Evolutionary conservation across 2,888 invertebrate genomes (phyloP).

Genomic region (Hetaerina titia): DNA sequence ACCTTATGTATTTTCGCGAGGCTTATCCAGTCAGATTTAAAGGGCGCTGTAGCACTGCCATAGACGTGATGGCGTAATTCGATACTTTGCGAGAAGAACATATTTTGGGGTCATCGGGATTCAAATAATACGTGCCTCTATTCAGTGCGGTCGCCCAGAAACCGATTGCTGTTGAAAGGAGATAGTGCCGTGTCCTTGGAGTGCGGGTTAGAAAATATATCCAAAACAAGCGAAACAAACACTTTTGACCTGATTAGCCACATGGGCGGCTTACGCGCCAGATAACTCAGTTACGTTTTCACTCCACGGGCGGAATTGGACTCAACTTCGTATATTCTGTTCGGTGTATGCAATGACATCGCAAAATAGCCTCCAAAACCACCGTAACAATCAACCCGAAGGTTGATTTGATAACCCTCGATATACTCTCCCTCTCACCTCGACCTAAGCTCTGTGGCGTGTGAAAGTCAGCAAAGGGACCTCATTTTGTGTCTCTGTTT

Average conservation of each 20-base stretch:
- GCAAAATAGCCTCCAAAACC: too few relatives aligned
- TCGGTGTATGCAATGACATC: too few relatives aligned
- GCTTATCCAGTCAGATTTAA: neutral
- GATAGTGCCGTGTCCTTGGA: neutral
- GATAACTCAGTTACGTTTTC: too few relatives aligned
- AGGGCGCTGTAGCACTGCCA: neutral
- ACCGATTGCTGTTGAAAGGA: neutral
- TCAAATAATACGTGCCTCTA: neutral
- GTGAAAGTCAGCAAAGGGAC: too few relatives aligned
- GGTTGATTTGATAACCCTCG: too few relatives aligned
- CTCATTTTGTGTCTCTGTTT: too few relatives aligned
- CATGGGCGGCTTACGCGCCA: neutral
- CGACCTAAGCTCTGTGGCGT: too few relatives aligned
- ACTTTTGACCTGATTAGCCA: neutral
- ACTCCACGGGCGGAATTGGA: too few relatives aligned
- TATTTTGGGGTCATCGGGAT: neutral
- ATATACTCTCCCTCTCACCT: too few relatives aligned
- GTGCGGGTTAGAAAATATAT: neutral
- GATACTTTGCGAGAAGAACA: neutral
- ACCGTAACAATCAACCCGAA: too few relatives aligned
- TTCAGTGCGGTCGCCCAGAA: neutral
- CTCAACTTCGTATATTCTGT: too few relatives aligned
- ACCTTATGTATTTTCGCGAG: too few relatives aligned
- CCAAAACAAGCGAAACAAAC: neutral
- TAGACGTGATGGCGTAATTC: neutral